These are phyloP conservation scores for Pocillopora verrucosa DNA, from an alignment of 64 coral and sea anemone genomes.

Conservation along the genomic window DNA sequence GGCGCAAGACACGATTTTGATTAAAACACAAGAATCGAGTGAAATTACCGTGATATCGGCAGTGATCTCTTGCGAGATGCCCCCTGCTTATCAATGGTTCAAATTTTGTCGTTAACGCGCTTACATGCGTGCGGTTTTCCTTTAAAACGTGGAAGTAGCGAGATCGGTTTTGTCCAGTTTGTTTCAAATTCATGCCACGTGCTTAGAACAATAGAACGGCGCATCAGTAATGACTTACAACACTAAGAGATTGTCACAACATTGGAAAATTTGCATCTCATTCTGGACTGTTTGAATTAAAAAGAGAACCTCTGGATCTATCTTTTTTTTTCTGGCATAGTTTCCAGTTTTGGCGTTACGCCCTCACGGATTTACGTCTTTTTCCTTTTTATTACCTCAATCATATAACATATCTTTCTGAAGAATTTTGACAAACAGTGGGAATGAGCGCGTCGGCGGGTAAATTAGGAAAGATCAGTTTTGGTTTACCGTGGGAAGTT, in stretches of 20 bases:
- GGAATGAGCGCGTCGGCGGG: slow-evolving; percentile 19
- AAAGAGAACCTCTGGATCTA: not conserved
- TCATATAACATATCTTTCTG: not conserved
- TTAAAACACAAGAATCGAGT: slow-evolving; percentile 29
- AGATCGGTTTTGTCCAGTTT: slow-evolving; percentile 17
- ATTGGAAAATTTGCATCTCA: slow-evolving; percentile 75
- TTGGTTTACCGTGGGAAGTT: slow-evolving; percentile 3
- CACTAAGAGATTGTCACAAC: slow-evolving; percentile 86
- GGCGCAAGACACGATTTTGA: slow-evolving; percentile 23
- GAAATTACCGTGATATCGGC: slow-evolving; percentile 24
- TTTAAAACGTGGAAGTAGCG: slow-evolving; percentile 21
- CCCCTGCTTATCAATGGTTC: not conserved
- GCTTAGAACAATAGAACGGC: slow-evolving; percentile 75
- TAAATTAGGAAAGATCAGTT: slow-evolving; percentile 1
- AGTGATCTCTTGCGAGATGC: not conserved
- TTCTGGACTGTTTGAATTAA: slow-evolving; percentile 17
- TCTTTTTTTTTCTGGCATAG: not conserved
- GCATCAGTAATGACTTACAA: slow-evolving; percentile 81
- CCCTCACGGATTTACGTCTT: not conserved
- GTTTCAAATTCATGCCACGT: slow-evolving; percentile 85
- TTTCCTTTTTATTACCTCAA: not conserved
- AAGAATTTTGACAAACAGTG: not conserved
- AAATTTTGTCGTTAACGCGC: not conserved
- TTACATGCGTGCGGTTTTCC: slow-evolving; percentile 5
- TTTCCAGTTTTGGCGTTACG: not conserved